Evolutionary conservation across 2,888 invertebrate species (phyloP), one percentile per base, ranked within the genome.

Genomic region (Apotomis betuletana): DNA sequence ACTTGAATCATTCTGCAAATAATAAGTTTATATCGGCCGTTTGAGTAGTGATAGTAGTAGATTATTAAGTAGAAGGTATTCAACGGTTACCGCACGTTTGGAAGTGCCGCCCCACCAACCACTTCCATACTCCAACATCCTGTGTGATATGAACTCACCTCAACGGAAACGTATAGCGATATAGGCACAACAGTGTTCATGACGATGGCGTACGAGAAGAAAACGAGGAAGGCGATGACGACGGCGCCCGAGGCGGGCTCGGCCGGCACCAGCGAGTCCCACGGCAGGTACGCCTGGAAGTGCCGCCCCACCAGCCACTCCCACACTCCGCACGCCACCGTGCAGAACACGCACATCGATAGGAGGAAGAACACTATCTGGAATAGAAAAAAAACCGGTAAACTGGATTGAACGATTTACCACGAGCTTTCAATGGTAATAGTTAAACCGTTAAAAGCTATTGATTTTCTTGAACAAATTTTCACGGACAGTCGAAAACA

Each of bases 131-230:
- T 8, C 5, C 5, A 9, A 6, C 10, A 49, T 49, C 49, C 9
- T 3, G 8, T 8, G 3, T 8, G 9, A 49, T 41, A 64, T 6
- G 62, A 2, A 52, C 94, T 90, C 79, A 97, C 99, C 96, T 99
- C 97, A 83, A 97, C 97, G 86, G 96, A 96, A 86, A 99, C 99
- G 94, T 99, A 99, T 77, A 99, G 95, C 83, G 99, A 99, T 90
- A 99, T 99, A 93, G 99, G 99, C 95, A 99, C 99, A 85, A 99
- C 99, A 84, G 99, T 99, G 95, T 99, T 99, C 91, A 99, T 96
- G 83, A 99, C 98, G 91, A 99, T 99, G 86, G 99, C 98, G 94
- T 99, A 99, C 52, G 99, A 99, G 95, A 99, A 99, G 95, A 99
- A 99, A 78, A 99, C 98, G 79, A 99, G 96, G 81, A 99, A 95